Percentiles rank a stretch among this genome's conserved stretches.
Conservation (phyloP, 2,113 vertebrate genomes). For the Apodemus speciosus region DNA sequence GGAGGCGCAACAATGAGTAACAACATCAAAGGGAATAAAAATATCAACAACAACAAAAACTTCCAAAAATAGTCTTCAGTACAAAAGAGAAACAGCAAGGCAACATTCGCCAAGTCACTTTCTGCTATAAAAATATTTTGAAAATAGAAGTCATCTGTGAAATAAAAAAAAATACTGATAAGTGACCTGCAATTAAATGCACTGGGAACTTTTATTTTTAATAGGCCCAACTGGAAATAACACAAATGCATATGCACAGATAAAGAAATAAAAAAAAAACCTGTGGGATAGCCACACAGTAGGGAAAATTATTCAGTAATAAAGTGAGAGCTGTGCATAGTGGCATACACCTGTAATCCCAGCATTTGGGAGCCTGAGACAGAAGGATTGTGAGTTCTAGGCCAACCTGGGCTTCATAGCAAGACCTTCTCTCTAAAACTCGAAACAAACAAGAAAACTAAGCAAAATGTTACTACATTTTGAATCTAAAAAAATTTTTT, state of each 20-base stretch:
- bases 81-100: constrained; percentile 55
- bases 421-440: background rate
- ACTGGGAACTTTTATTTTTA: constrained; percentile 50
- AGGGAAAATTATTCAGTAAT: constrained; percentile 23
- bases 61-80: constrained; percentile 51
- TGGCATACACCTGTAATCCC: background rate
- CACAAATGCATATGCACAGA: constrained; percentile 16
- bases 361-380: background rate
- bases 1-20: constrained; percentile 45
- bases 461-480: constrained; percentile 30
- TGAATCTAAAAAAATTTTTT: constrained; percentile 61
- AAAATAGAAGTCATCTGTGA: constrained; percentile 47
- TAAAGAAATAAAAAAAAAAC: background rate
- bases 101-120: constrained; percentile 46
- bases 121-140: constrained; percentile 53
- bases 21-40: constrained; percentile 67
- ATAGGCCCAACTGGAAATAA: constrained; percentile 30
- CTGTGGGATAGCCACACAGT: constrained; percentile 3
- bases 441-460: background rate
- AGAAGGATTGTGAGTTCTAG: background rate
- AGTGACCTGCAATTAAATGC: constrained; percentile 53
- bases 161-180: constrained; percentile 32
- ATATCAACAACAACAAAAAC: constrained; percentile 65
- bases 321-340: background rate
- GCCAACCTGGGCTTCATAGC: background rate